phyloP scores from a whole-genome alignment of 2,888 invertebrate species.

The Heteropelma amictum region DNA sequence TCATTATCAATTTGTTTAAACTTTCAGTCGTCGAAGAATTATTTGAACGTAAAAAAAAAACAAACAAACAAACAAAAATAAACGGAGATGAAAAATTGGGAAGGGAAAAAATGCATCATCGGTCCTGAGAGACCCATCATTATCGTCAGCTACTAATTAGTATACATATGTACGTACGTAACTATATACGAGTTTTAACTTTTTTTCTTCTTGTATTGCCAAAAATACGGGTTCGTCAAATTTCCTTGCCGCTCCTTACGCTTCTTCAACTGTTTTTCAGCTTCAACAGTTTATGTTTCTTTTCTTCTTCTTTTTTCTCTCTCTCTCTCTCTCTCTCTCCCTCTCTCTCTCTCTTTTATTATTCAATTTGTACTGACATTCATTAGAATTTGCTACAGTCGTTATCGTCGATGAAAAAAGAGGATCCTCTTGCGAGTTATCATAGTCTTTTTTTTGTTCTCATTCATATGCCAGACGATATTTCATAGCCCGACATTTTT shows the following conservation, averaged over 20 bases:
- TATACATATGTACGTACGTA: conserved; percentile 37
- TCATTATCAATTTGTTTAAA: conserved; percentile 66
- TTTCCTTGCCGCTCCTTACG: conserved; percentile 40
- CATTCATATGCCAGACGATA: conserved; percentile 50
- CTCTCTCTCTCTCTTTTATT: conserved; percentile 58
- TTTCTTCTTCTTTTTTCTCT: conserved; percentile 55
- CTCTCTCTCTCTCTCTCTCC: conserved; percentile 45
- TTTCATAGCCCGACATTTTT: too few relatives aligned
- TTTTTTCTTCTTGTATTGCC: conserved; percentile 72
- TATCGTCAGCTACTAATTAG: conserved; percentile 29
- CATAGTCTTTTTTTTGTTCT: conserved; percentile 37
- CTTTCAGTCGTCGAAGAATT: conserved; percentile 75
- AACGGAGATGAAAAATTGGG: conserved; percentile 60
- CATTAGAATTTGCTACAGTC: conserved; percentile 73
- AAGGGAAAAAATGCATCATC: conserved; percentile 59
- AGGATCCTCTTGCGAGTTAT: conserved; percentile 51
- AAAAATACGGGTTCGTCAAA: conserved; percentile 71
- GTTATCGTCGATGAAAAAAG: conserved; percentile 50
- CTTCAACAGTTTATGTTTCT: conserved; percentile 55
- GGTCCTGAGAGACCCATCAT: conserved; percentile 58
- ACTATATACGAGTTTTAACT: conserved; percentile 11
- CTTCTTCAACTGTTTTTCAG: conserved; percentile 44
- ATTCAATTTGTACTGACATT: conserved; percentile 76
- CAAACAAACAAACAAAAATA: conserved; percentile 61
- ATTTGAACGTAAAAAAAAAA: conserved; percentile 62